These are phyloP conservation scores for Lerema accius DNA, from an alignment of 1,140 invertebrate genomes.

Conservation along the genomic window DNA sequence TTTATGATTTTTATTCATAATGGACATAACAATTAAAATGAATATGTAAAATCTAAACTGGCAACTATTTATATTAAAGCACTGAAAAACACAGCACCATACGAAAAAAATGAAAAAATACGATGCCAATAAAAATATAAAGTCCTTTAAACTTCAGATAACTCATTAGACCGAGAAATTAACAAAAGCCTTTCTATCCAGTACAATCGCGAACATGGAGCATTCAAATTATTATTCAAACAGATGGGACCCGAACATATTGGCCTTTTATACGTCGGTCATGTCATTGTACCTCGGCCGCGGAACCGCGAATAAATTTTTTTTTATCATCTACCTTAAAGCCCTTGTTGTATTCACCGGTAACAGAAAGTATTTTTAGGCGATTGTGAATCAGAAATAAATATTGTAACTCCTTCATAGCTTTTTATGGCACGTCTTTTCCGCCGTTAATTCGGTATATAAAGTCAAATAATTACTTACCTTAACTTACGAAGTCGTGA, in stretches of 20 bases:
- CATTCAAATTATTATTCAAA: constrained; percentile 24
- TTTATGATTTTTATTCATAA: too few species aligned
- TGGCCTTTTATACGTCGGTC: constrained; percentile 5
- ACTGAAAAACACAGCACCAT: neutral
- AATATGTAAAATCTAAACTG: too few species aligned
- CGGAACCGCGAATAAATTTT: neutral
- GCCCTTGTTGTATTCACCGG: neutral
- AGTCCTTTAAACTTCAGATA: constrained; percentile 19
- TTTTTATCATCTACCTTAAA: neutral
- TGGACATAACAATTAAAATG: too few species aligned
- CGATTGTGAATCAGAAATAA: too few species aligned
- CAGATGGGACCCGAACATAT: constrained; percentile 26
- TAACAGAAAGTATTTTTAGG: too few species aligned
- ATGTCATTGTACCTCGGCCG: neutral
- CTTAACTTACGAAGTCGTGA: too few species aligned
- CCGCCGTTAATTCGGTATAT: too few species aligned
- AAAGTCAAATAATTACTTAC: too few species aligned
- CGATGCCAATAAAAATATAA: constrained; percentile 1
- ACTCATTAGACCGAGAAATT: constrained; percentile 25
- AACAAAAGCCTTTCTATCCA: constrained; percentile 13
- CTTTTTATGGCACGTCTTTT: too few species aligned
- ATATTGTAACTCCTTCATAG: too few species aligned
- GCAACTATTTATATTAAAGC: too few species aligned
- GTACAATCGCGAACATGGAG: constrained; percentile 17
- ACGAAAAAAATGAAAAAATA: neutral